A percentile compares a stretch with the other conserved stretches of the same genome.
These are phyloP conservation scores for Pseudachorutes palmiensis DNA, from an alignment of 1,140 invertebrate genomes.

Conservation along the genomic window DNA sequence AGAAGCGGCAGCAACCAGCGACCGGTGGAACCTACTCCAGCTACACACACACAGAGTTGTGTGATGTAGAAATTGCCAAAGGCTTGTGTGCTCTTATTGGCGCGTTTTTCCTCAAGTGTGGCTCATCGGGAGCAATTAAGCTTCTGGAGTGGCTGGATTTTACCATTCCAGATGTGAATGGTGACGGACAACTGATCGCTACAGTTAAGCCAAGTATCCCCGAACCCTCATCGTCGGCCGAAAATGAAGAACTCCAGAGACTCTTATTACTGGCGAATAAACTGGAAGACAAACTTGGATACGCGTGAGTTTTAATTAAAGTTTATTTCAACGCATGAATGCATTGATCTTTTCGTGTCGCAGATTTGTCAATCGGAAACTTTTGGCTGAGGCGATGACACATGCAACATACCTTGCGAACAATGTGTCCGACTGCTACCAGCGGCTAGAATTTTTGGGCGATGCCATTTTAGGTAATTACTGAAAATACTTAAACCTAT, in stretches of 20 bases:
- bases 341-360: slow-evolving; percentile 10
- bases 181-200: neutral
- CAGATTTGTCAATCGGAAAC: slow-evolving; percentile 36
- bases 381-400: slow-evolving; percentile 46
- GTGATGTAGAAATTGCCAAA: slow-evolving; percentile 65
- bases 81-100: slow-evolving; percentile 76
- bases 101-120: slow-evolving; percentile 55
- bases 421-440: slow-evolving; percentile 52
- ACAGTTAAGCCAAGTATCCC: neutral
- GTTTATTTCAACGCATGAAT: neutral
- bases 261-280: neutral
- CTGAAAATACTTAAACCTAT: neutral
- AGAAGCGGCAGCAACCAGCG: neutral
- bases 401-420: slow-evolving; percentile 51
- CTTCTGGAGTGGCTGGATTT: slow-evolving; percentile 66
- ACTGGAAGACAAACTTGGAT: slow-evolving; percentile 18
- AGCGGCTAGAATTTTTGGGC: slow-evolving; percentile 53
- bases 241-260: neutral
- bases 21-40: slow-evolving; percentile 39
- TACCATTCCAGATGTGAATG: neutral
- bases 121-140: slow-evolving; percentile 50
- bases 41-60: slow-evolving; percentile 47
- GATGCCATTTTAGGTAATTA: slow-evolving; percentile 51
- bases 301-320: slow-evolving; percentile 8
- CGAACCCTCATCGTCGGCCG: neutral